Base-by-base conservation (phyloP, 2,113 vertebrate species). In the Oncorhynchus keta region DNA sequence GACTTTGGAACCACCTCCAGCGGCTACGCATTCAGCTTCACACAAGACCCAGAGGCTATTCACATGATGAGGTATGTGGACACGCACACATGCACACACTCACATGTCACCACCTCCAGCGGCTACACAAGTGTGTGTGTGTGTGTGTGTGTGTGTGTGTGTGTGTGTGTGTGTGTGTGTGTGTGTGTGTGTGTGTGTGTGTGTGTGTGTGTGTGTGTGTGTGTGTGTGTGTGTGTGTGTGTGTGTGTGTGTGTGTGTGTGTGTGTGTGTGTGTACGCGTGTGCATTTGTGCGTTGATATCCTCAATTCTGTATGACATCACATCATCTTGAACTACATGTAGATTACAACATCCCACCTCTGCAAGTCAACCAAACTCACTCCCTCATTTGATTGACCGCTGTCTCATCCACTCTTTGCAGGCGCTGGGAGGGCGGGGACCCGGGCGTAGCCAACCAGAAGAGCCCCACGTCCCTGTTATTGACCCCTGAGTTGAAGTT, bases 391-490 rank as follows among this genome's bases (percentile, higher is more conserved):
- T 70, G 55, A 64, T 49, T 82, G 22, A 85, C 14, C 4, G 3
- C 1, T 16, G 32, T 68, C 73, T 81, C 59, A 62, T 78, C 16
- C 35, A 13, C 75, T 82, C 70, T 35, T 3, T 30, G 30, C 89
- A 99, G 98, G 91, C 97, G 96, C 79, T 98, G 98, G 98, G 97
- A 99, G 84, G 97, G 98, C 0, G 98, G 97, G 0, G 98, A 99
- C 79, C 97, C 98, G 0, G 98, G 98, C 0, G 96, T 99, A 65
- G 97, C 97, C 89, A 96, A 98, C 88, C 98, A 99, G 93, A 99
- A 99, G 93, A 99, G 95, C 45, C 98, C 98, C 1, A 99, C 98
- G 1, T 96, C 95, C 80, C 93, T 99, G 71, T 93, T 99, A 85
- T 88, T 99, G 87, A 98, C 96, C 0, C 98, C 98, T 0, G 96